A percentile compares a stretch with the other conserved stretches of the same genome.
These are phyloP conservation scores for Ptychodera flava DNA, from an alignment of 35 echinoderm and acorn worm species.

Conservation along the genomic window DNA sequence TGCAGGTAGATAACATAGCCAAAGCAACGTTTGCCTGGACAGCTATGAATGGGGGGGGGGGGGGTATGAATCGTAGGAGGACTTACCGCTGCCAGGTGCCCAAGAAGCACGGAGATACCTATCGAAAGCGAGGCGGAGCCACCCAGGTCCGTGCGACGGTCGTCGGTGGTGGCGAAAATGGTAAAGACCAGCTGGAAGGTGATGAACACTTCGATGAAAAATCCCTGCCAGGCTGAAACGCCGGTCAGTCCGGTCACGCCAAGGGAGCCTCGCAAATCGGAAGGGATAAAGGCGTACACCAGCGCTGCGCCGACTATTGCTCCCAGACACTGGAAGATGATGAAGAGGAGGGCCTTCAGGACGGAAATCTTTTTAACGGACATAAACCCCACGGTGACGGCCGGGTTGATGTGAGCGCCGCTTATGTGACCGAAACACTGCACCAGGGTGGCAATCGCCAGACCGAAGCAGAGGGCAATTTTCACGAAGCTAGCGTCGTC, in stretches of 20 bases:
- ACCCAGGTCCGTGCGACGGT: slow-evolving; percentile 40
- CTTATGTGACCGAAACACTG: slow-evolving; percentile 80
- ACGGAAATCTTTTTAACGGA: slow-evolving; percentile 5
- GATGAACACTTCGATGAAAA: slow-evolving; percentile 68
- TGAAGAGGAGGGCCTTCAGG: slow-evolving; percentile 38
- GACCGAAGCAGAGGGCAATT: slow-evolving; percentile 72
- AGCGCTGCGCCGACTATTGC: slow-evolving; percentile 44
- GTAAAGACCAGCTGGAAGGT: slow-evolving; percentile 84
- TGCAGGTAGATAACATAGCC: too few species aligned
- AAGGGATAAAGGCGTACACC: slow-evolving; percentile 26
- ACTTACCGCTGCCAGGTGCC: slow-evolving; percentile 84
- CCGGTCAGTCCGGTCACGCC: background rate
- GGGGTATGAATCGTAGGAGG: too few species aligned
- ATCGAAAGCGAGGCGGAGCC: slow-evolving; percentile 79
- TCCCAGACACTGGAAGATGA: slow-evolving; percentile 60
- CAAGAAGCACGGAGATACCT: slow-evolving; percentile 67
- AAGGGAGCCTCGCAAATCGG: too few species aligned
- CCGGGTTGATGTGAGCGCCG: slow-evolving; percentile 85
- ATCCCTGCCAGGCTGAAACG: slow-evolving; percentile 38
- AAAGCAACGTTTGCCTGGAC: too few species aligned
- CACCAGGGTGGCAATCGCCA: slow-evolving; percentile 75
- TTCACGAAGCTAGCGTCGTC: slow-evolving; percentile 24
- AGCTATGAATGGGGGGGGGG: too few species aligned
- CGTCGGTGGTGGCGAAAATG: slow-evolving; percentile 79
- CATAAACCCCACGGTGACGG: slow-evolving; percentile 62